phyloP scores from a whole-genome alignment of 2,888 invertebrate genomes.

The Erebia palarica region DNA sequence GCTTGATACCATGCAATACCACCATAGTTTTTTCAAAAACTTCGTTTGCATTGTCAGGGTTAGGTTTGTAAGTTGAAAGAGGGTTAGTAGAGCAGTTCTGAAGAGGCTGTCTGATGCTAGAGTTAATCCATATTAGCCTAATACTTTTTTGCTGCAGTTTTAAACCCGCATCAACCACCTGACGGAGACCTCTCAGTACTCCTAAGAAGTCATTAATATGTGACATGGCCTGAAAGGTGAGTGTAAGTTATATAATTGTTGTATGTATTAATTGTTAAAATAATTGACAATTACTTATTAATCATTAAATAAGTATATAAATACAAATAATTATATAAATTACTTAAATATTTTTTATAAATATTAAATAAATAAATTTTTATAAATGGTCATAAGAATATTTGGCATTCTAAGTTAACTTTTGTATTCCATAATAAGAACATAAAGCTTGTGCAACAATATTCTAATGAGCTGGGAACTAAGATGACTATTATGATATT shows the following conservation, averaged over 20 bases:
- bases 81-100: conserved; percentile 64
- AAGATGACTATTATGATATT: too few relatives aligned
- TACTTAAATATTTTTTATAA: too few relatives aligned
- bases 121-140: conserved; percentile 86
- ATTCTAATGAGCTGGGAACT: too few relatives aligned
- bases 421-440: too few relatives aligned
- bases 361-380: too few relatives aligned
- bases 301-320: background rate
- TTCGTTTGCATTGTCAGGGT: conserved; percentile 60
- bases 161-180: conserved; percentile 85
- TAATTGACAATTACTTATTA: background rate
- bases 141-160: conserved; percentile 85
- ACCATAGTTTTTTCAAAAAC: conserved; percentile 85
- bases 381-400: too few relatives aligned
- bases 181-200: conserved; percentile 86
- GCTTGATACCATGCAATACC: conserved; percentile 86
- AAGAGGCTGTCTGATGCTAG: conserved; percentile 82
- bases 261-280: background rate
- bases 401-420: too few relatives aligned
- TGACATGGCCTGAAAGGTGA: conserved; percentile 77
- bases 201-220: conserved; percentile 85
- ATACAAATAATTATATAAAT: too few relatives aligned
- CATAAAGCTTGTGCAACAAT: too few relatives aligned
- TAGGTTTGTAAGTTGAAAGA: conserved; percentile 54
- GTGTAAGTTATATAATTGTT: background rate